A percentile compares a stretch with the other conserved stretches of the same genome.
These are phyloP conservation scores for Amyelois transitella DNA, from an alignment of 1,140 invertebrate species.

Conservation along the genomic window DNA sequence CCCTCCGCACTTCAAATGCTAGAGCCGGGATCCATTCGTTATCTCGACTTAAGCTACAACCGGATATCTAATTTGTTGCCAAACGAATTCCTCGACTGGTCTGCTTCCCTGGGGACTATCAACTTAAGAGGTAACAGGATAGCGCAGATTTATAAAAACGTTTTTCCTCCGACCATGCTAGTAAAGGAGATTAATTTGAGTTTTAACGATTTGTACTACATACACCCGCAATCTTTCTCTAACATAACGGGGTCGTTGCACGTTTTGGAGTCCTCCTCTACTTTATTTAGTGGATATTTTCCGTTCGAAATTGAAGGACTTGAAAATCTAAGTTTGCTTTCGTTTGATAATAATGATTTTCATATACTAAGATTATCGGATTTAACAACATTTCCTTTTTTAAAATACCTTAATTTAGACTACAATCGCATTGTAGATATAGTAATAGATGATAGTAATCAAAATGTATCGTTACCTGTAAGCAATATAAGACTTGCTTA, in stretches of 20 bases:
- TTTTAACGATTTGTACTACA: constrained; percentile 88
- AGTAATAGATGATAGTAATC: constrained; percentile 79
- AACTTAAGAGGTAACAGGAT: constrained; percentile 90
- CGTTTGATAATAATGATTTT: constrained; percentile 92
- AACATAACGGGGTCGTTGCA: constrained; percentile 82
- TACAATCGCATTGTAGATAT: constrained; percentile 83
- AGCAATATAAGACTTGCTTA: constrained; percentile 85
- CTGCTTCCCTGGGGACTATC: constrained; percentile 85
- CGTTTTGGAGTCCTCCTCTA: constrained; percentile 89
- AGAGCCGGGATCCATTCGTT: constrained; percentile 81
- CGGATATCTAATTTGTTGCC: constrained; percentile 83
- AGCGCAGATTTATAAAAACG: constrained; percentile 80
- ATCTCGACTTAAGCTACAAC: constrained; percentile 92
- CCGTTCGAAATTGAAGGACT: constrained; percentile 82
- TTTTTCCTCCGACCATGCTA: constrained; percentile 80
- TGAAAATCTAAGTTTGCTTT: constrained; percentile 85
- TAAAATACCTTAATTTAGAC: constrained; percentile 90
- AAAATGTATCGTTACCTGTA: constrained; percentile 82
- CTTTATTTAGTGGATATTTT: constrained; percentile 85
- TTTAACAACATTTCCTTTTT: constrained; percentile 76
- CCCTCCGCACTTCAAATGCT: constrained; percentile 81
- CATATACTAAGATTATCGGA: constrained; percentile 80
- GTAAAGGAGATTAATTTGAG: constrained; percentile 90
- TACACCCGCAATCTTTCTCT: constrained; percentile 84
- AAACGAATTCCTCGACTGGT: constrained; percentile 87